These are phyloP conservation scores for Rhyacichthys aspro DNA, from an alignment of 2,797 vertebrate species.

Conservation along the genomic window DNA sequence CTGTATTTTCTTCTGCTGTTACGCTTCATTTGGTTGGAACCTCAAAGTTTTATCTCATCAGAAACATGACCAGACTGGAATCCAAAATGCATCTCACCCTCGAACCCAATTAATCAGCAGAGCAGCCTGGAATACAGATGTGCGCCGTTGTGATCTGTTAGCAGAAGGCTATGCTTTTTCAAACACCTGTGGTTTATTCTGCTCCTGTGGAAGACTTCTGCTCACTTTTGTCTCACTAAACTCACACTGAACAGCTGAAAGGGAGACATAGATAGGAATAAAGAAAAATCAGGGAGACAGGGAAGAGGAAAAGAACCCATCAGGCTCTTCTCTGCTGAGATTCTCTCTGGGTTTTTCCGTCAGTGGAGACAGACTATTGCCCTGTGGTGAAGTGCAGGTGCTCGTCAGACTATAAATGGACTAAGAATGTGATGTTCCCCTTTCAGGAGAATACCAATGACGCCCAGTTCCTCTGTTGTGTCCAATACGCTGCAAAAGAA, in stretches of 20 bases:
- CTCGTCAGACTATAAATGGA: conserved; percentile 54
- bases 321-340: conserved; percentile 22
- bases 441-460: conserved; percentile 49
- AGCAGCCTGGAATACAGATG: conserved; percentile 20
- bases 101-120: conserved; percentile 41
- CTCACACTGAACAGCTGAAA: conserved; percentile 25
- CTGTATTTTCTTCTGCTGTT: background rate
- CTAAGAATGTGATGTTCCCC: conserved; percentile 38
- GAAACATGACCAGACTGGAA: conserved; percentile 16
- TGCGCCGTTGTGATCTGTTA: conserved; percentile 26
- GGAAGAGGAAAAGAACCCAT: conserved; percentile 43
- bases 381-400: conserved; percentile 54
- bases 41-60: conserved; percentile 22
- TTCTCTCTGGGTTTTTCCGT: conserved; percentile 27
- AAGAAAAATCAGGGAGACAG: conserved; percentile 21
- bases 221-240: conserved; percentile 56
- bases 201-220: background rate
- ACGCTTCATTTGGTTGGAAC: conserved; percentile 17
- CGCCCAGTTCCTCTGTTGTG: conserved; percentile 35
- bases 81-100: conserved; percentile 6
- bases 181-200: conserved; percentile 34
- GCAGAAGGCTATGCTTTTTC: conserved; percentile 21
- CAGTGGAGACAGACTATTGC: conserved; percentile 29
- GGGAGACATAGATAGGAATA: conserved; percentile 5
- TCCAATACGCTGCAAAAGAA: conserved; percentile 23